These are phyloP conservation scores for Stercorarius parasiticus DNA, from an alignment of 2,113 vertebrate species.

Conservation along the genomic window DNA sequence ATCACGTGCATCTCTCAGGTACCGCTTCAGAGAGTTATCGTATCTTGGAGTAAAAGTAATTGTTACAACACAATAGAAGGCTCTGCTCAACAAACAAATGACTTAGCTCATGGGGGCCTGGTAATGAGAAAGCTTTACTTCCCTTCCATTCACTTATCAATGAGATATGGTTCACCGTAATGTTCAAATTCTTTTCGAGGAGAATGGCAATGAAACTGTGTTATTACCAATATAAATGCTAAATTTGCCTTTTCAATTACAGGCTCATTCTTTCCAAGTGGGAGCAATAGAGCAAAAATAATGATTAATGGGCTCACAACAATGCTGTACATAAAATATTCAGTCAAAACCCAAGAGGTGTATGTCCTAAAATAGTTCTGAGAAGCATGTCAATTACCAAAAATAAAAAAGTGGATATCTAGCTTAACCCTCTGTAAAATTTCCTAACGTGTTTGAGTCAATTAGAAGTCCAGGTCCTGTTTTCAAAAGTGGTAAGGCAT, in stretches of 20 bases:
- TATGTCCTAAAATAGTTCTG: background rate
- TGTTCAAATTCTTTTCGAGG: background rate
- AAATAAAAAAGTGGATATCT: background rate
- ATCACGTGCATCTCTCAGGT: background rate
- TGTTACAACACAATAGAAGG: slow-evolving; percentile 41
- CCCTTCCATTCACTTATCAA: slow-evolving; percentile 2
- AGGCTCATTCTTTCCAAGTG: background rate
- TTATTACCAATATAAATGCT: slow-evolving; percentile 37
- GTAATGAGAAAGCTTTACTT: slow-evolving; percentile 1
- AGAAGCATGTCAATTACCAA: background rate
- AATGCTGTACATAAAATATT: background rate
- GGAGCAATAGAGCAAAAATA: background rate
- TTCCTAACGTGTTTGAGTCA: background rate
- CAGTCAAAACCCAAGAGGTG: background rate
- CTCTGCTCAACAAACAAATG: slow-evolving; percentile 44
- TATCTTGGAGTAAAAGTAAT: slow-evolving; percentile 61
- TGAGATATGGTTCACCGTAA: background rate
- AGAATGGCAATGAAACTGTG: background rate
- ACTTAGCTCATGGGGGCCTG: background rate
- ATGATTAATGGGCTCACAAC: slow-evolving; percentile 10
- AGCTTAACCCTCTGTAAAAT: background rate
- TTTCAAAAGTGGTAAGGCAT: background rate
- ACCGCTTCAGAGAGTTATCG: slow-evolving; percentile 31
- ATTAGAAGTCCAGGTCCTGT: background rate
- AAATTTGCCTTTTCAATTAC: slow-evolving; percentile 49